A percentile compares a stretch with the other conserved stretches of the same genome.
Conservation (phyloP, 2,797 vertebrate species). For the Mormyrus proboscirostris region DNA sequence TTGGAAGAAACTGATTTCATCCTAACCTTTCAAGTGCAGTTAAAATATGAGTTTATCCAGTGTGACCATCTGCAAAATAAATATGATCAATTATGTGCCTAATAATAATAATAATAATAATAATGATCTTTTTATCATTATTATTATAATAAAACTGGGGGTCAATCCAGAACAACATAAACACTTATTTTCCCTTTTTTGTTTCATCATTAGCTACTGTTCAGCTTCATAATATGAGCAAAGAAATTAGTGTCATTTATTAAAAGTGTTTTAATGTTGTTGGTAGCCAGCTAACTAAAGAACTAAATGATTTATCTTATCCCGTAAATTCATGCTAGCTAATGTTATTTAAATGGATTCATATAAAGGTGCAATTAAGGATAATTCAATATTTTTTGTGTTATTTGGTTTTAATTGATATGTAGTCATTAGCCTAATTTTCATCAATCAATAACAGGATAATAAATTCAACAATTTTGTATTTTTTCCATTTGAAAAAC, state of each 20-base stretch:
- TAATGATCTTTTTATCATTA: not conserved
- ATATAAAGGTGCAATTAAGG: conserved; percentile 1
- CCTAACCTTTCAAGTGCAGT: not conserved
- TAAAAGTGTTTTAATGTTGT: not conserved
- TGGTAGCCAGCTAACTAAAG: not conserved
- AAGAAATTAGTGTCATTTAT: not conserved
- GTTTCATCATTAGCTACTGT: not conserved
- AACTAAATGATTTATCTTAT: not conserved
- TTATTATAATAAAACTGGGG: not conserved
- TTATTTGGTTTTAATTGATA: not conserved
- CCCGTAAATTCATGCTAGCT: not conserved
- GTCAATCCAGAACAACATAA: not conserved
- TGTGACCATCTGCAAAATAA: not conserved
- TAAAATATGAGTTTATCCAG: not conserved
- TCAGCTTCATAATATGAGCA: not conserved
- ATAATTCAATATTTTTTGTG: conserved; percentile 2
- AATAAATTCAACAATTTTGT: not conserved
- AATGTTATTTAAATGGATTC: conserved; percentile 8
- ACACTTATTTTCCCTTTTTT: not conserved
- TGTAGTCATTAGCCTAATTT: not conserved
- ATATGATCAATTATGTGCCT: not conserved
- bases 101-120: not conserved
- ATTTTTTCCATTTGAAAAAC: not conserved
- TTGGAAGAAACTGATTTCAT: not conserved
- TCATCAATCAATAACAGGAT: not conserved